Conservation (phyloP, 2,797 vertebrate species). For the Sylvia borin region DNA sequence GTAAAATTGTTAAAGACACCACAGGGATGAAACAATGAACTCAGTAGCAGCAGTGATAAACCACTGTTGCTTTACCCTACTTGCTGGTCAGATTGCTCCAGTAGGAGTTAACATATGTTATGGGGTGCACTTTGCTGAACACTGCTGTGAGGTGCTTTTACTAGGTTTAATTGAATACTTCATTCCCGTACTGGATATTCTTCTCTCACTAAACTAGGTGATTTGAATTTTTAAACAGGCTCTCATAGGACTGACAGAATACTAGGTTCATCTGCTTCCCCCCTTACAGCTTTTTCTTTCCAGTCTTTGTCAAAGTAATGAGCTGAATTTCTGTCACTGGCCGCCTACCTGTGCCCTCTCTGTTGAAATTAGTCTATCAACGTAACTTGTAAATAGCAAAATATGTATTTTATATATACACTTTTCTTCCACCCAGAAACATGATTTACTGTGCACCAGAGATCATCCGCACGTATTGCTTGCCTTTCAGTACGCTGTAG, state of each 20-base stretch:
- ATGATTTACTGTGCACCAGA: neutral
- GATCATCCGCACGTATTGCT: neutral
- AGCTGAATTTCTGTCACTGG: neutral
- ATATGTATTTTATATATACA: neutral
- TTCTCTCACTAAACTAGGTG: neutral
- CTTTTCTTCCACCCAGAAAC: neutral
- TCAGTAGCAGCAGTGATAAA: constrained; percentile 2
- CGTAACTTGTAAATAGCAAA: neutral
- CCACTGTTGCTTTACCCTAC: neutral
- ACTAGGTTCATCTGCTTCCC: neutral
- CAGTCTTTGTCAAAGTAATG: neutral
- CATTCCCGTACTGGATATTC: neutral
- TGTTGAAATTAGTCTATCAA: neutral
- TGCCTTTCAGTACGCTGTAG: neutral
- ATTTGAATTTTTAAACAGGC: neutral
- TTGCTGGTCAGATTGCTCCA: neutral
- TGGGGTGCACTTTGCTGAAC: neutral
- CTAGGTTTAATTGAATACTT: neutral
- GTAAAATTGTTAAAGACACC: constrained; percentile 44
- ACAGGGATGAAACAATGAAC: constrained; percentile 35
- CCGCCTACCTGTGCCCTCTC: neutral
- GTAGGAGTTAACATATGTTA: neutral
- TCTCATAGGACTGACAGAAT: neutral
- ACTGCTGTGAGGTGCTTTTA: neutral
- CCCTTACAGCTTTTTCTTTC: neutral